Base-by-base conservation (phyloP, 2,797 vertebrate genomes). In the Adrianichthys oophorus region DNA sequence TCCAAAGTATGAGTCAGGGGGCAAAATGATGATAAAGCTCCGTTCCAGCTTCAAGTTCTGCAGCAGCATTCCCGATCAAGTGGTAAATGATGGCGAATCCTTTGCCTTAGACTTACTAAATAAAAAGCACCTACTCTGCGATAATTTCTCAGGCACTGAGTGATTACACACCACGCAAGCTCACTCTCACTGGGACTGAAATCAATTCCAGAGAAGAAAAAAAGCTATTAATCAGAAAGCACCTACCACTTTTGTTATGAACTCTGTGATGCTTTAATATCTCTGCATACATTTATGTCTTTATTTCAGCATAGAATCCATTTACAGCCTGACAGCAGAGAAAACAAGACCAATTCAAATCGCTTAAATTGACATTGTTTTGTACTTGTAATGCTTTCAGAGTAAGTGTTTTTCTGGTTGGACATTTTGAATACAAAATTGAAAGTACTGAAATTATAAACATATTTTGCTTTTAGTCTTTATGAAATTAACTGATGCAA, bases 381-480 rank as follows among this genome's bases (percentile, higher is more conserved):
- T 69, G n/a, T 62, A 48, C 81, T 73, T 65, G 62, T 48, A 65
- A 47, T 75, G 59, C 68, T 76, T 78, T 83, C 58, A 72, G 55
- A 47, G 55, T 63, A 51, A 65, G 41, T 62, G 14, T 49, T 48
- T 56, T 72, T 62, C 46, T 48, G 55, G 59, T 60, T 18, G 48
- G 29, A 55, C 43, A 52, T 52, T 59, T 58, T 16, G 55, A 47
- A 65, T 44, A 47, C 14, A 57, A 32, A 56, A 52, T 58, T n/a
- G 37, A 57, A 67, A 68, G 17, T 17, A 21, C 50, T 53, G 21
- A 60, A 48, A 37, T 7, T 52, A 29, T 44, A 56, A 52, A 23
- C 37, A 32, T 5, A 48, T 61, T 29, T 52, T n/a, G 15, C 52
- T 8, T 37, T 62, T 15, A 19, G 18, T 6, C 56, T 18, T 8